Conservation (phyloP, 2,113 vertebrate genomes). For the Percopsis transmontana region DNA sequence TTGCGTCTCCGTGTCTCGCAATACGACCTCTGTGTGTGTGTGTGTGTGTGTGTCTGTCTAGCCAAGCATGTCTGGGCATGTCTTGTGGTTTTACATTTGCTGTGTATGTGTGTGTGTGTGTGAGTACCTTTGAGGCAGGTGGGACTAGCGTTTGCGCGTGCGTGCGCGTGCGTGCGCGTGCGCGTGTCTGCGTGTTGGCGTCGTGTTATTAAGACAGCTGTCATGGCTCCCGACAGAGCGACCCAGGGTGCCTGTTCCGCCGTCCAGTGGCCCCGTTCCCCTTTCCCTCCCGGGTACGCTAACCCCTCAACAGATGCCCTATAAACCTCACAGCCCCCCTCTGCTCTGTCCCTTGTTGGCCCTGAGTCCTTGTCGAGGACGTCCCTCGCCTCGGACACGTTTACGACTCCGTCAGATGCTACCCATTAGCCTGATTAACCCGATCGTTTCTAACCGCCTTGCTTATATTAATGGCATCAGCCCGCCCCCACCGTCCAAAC, state of each 20-base stretch:
- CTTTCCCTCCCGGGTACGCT: constrained; percentile 2
- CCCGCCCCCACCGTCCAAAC: constrained; percentile 30
- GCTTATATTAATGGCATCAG: constrained; percentile 46
- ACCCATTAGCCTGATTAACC: constrained; percentile 65
- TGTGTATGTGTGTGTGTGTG: constrained; percentile 4
- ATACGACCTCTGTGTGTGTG: constrained; percentile 7
- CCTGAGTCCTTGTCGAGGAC: constrained; percentile 72
- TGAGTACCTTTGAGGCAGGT: no score
- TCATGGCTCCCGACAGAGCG: constrained; percentile 57
- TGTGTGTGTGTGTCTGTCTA: constrained; percentile 23
- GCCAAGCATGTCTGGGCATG: background rate
- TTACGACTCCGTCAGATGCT: constrained; percentile 72
- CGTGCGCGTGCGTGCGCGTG: background rate
- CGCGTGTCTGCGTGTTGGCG: background rate
- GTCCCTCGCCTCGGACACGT: constrained; percentile 63
- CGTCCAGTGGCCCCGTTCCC: constrained; percentile 9
- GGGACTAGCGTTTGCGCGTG: no score
- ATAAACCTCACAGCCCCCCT: constrained; percentile 41
- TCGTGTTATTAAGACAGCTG: constrained; percentile 33
- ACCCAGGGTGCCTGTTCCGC: constrained; percentile 28
- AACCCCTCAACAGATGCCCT: constrained; percentile 57
- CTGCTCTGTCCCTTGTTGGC: constrained; percentile 49
- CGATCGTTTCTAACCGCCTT: constrained; percentile 72
- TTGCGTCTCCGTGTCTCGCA: constrained; percentile 21
- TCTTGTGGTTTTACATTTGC: background rate